phyloP scores from a whole-genome alignment of 2,888 invertebrate genomes.

The Neocrepidodera transversa region DNA sequence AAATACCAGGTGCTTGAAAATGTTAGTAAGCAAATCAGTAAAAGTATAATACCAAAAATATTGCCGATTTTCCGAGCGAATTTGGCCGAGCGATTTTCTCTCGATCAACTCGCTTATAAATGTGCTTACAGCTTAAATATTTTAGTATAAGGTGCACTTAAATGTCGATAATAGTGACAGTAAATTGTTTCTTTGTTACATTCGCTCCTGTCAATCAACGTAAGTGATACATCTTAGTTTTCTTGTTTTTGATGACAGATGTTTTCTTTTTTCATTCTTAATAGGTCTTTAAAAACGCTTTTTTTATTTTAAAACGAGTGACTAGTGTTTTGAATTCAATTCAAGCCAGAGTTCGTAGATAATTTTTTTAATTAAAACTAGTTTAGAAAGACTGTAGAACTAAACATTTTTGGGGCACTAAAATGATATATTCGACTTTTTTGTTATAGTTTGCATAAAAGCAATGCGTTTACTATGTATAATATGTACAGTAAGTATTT shows the following conservation, averaged over 20 bases:
- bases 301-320: not conserved
- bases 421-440: too few species aligned
- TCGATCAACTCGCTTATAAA: constrained; percentile 33
- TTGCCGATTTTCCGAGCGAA: constrained; percentile 50
- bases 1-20: constrained; percentile 38
- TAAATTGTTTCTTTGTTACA: constrained; percentile 29
- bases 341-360: not conserved
- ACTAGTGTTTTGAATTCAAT: constrained; percentile 4
- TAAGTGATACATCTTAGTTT: too few species aligned
- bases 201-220: constrained; percentile 19
- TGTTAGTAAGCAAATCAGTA: constrained; percentile 38
- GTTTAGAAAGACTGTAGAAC: too few species aligned
- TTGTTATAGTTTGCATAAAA: too few species aligned
- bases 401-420: too few species aligned
- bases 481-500: not conserved
- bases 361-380: too few species aligned
- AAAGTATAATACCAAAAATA: constrained; percentile 55
- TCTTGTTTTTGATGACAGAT: too few species aligned
- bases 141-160: constrained; percentile 56
- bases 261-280: too few species aligned
- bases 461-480: not conserved
- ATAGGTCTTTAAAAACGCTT: too few species aligned
- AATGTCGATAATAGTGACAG: constrained; percentile 23
- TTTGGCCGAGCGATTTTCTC: constrained; percentile 32
- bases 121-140: constrained; percentile 57